Evolutionary conservation across 53 echinoderm and acorn worm species (phyloP).

Genomic region (Arbacia lixula): DNA sequence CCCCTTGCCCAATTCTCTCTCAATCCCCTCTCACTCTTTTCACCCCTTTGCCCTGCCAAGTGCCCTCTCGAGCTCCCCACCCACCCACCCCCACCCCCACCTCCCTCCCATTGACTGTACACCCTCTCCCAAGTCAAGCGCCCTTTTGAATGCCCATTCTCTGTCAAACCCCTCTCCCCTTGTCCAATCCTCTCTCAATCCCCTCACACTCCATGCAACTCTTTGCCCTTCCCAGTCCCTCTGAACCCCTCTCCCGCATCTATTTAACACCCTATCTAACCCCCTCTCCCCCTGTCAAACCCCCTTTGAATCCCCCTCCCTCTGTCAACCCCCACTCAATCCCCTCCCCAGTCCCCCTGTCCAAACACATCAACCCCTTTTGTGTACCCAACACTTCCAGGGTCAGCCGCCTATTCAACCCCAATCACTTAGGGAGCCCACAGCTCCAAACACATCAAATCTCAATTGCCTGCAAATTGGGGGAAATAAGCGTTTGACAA

Average conservation of each 20-base stretch:
- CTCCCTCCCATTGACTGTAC: too few relatives aligned
- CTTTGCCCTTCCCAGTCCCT: not conserved
- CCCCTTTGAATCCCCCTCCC: not conserved
- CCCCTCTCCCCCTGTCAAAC: not conserved
- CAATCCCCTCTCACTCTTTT: too few relatives aligned
- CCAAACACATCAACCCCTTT: slow-evolving; percentile 18
- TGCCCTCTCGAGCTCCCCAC: too few relatives aligned
- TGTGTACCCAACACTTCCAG: slow-evolving; percentile 36
- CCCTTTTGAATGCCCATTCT: too few relatives aligned
- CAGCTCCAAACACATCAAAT: slow-evolving; percentile 5
- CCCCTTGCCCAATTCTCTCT: too few relatives aligned
- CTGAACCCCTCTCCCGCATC: not conserved
- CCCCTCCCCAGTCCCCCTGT: slow-evolving; percentile 6
- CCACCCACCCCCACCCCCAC: too few relatives aligned
- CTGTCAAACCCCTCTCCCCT: too few relatives aligned
- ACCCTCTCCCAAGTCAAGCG: too few relatives aligned
- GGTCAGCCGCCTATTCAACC: slow-evolving; percentile 35
- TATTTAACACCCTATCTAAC: not conserved
- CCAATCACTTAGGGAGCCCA: slow-evolving; percentile 50
- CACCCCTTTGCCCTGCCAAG: too few relatives aligned
- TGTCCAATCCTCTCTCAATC: too few relatives aligned
- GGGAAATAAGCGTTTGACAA: slow-evolving; percentile 49
- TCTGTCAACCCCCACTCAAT: not conserved
- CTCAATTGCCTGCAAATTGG: slow-evolving; percentile 47
- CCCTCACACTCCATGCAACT: too few relatives aligned